These are phyloP conservation scores for Adrianichthys oophorus DNA, from an alignment of 2,797 vertebrate genomes.

Conservation along the genomic window DNA sequence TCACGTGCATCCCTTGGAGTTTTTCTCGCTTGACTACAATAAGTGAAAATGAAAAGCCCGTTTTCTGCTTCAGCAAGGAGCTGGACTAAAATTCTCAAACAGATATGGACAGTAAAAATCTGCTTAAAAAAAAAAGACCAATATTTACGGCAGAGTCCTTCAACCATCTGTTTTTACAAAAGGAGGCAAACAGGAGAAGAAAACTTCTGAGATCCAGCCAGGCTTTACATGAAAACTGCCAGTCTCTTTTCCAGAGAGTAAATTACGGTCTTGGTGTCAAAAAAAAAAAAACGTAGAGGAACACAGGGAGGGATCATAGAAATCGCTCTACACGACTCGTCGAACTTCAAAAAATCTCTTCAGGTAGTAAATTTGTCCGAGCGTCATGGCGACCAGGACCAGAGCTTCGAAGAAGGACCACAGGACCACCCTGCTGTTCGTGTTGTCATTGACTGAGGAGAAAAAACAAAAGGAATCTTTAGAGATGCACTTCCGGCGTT, in stretches of 20 bases:
- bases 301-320: slow-evolving; percentile 40
- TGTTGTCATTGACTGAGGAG: slow-evolving; percentile 96
- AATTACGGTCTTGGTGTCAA: slow-evolving; percentile 62
- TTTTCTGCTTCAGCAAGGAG: slow-evolving; percentile 15
- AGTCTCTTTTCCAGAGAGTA: slow-evolving; percentile 61
- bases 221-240: slow-evolving; percentile 58
- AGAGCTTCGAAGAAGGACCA: slow-evolving; percentile 99
- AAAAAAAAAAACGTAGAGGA: slow-evolving; percentile 42
- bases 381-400: slow-evolving; percentile 97
- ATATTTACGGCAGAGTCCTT: slow-evolving; percentile 38
- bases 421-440: slow-evolving; percentile 98
- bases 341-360: slow-evolving; percentile 99
- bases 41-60: slow-evolving; percentile 24
- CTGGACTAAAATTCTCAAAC: slow-evolving; percentile 30
- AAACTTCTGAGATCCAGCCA: slow-evolving; percentile 51
- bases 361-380: slow-evolving; percentile 99
- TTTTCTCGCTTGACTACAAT: slow-evolving; percentile 10
- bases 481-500: background rate
- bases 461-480: background rate
- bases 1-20: slow-evolving; percentile 11
- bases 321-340: slow-evolving; percentile 89
- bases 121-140: slow-evolving; percentile 23
- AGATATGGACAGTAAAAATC: slow-evolving; percentile 13
- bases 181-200: slow-evolving; percentile 47
- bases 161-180: slow-evolving; percentile 35